Base-by-base conservation (phyloP, 2,113 vertebrate genomes). In the Tupaia tana region DNA sequence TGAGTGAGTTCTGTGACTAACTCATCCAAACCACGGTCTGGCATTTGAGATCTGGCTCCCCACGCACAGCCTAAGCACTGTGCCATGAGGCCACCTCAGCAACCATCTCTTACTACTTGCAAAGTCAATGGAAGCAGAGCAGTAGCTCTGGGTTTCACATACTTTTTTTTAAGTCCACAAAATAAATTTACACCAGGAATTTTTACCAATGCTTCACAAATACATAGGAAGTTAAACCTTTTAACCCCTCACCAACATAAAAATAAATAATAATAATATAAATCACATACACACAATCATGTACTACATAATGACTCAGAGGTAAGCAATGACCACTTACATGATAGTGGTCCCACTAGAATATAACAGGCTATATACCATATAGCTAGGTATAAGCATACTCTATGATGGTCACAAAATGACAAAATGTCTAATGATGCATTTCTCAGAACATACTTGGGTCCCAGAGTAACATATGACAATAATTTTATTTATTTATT, bases 161-260 rank as follows among this genome's bases (percentile, higher is more conserved):
- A 74, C 20, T 86, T 92, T 82, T 77, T 71, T 34, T 80, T 31
- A 75, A 89, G 43, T 66, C 15, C 67, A 87, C 15, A 70, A 91
- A 91, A 91, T 77, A 96, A 93, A 91, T 81, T 86, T 18, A 93
- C 43, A 81, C 14, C 27, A 94, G 67, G 75, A 93, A 87, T 73
- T 94, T 89, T 94, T 66, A 95, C 54, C 27, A 74, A 22, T 89
- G 31, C 75, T 94, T 95, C 67, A 93, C 75, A 90, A 1, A 93
- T 52, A 73, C 25, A 90, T 4, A 74, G 25, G 20, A 85, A 73
- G 52, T 85, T 86, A 90, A 74, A 22, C 79, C 79, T 89, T 75
- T 63, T 0, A 29, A 89, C 19, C 12, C 16, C 56, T 84, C 43
- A 34, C 1, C 27, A 93, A 43, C 64, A 71, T 64, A 74, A 74